Conservation (phyloP, 1,140 invertebrate species). For the Orius insidiosus region DNA sequence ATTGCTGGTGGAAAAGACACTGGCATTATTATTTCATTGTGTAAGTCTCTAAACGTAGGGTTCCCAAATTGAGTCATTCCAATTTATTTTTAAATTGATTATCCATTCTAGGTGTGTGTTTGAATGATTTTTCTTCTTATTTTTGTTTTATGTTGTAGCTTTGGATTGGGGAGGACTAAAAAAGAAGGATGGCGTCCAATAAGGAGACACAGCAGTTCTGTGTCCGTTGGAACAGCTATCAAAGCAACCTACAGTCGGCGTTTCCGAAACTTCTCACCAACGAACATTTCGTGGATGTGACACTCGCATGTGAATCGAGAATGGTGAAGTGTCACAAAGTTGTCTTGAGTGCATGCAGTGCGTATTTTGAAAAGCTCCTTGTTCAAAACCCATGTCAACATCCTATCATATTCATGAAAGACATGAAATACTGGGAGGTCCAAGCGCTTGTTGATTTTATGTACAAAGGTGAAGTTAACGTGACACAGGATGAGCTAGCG, state of each 20-base stretch:
- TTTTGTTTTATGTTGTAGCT: neutral
- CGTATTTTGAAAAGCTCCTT: slow-evolving; percentile 61
- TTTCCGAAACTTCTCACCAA: slow-evolving; percentile 61
- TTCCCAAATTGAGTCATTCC: too few species aligned
- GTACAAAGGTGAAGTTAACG: slow-evolving; percentile 74
- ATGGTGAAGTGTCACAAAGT: slow-evolving; percentile 79
- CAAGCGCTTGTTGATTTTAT: slow-evolving; percentile 72
- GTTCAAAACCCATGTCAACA: slow-evolving; percentile 71
- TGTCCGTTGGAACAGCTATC: slow-evolving; percentile 76
- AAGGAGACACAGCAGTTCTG: slow-evolving; percentile 32
- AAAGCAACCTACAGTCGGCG: slow-evolving; percentile 59
- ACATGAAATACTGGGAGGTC: slow-evolving; percentile 46
- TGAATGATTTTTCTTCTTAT: too few species aligned
- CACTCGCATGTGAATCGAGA: slow-evolving; percentile 68
- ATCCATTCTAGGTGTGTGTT: too few species aligned
- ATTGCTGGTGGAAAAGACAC: too few species aligned
- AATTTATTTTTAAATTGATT: too few species aligned
- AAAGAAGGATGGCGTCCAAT: slow-evolving; percentile 1
- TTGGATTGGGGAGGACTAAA: neutral
- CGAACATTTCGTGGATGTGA: slow-evolving; percentile 81
- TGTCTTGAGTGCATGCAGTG: slow-evolving; percentile 42
- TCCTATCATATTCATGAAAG: slow-evolving; percentile 67
- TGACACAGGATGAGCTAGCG: slow-evolving; percentile 60
- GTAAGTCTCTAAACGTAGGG: too few species aligned
- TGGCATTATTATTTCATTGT: too few species aligned